Evolutionary conservation across 1,140 invertebrate genomes (phyloP), one percentile per base, ranked within the genome.

Genomic region (Drosophila sechellia): DNA sequence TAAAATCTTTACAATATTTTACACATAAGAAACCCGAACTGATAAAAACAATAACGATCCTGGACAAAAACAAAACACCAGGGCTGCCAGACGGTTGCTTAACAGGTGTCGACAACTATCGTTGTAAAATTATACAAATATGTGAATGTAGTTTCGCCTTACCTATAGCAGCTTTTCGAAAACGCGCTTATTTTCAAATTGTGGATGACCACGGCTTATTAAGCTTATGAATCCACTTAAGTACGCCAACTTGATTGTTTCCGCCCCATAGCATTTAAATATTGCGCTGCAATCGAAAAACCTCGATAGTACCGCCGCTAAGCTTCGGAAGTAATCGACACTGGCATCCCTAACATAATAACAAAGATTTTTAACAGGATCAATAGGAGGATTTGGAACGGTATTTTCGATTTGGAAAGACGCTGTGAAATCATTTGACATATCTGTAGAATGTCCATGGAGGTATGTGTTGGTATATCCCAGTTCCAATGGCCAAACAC

Each of bases 21-120:
- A n/a, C 46, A 56, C 54, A 72, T 46, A 43, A 25, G 22, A 20
- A 6, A 79, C 52, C 40, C 40, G 15, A 69, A 55, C 40, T 58
- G 66, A 65, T 50, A 80, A 77, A 75, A 77, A 53, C 34, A 76
- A 81, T 27, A 64, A 55, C 40, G 50, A 74, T 12, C 6, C 13
- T 13, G 15, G 42, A 61, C 42, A 57, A 74, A 42, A 73, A 64
- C 46, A 13, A 34, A 15, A 8, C 10, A 15, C 11, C 34, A 22
- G 52, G 37, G 57, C 0, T 74, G 57, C 50, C 57, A 55, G 56
- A 49, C 6, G 25, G 34, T 45, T 22, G 3, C 5, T 2, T 13
- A 20, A 11, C 13, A 48, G 46, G 25, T 13, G 27, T 48, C 46
- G 46, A 48, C 27, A 27, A 8, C 13, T 27, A 3, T 48, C 45